A percentile compares a stretch with the other conserved stretches of the same genome.
phyloP scores from a whole-genome alignment of 2,888 invertebrate genomes.

The Callyntrura sp. region DNA sequence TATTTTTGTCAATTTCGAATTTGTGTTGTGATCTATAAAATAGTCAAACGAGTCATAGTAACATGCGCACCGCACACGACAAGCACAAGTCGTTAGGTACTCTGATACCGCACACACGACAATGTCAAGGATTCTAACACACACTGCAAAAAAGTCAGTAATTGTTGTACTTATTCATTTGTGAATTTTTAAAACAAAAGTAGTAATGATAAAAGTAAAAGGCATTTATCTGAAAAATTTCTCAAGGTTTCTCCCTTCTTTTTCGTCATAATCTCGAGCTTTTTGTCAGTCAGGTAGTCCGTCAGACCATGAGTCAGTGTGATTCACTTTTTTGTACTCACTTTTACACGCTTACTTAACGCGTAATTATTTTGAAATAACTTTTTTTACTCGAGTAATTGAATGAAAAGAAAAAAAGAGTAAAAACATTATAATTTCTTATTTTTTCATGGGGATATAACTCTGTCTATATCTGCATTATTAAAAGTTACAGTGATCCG shows the following conservation, averaged over 20 bases:
- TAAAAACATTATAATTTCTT: slow-evolving; percentile 43
- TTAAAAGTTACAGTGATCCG: slow-evolving; percentile 18
- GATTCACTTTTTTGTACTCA: slow-evolving; percentile 9
- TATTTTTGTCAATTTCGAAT: slow-evolving; percentile 42
- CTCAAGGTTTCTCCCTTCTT: slow-evolving; percentile 61
- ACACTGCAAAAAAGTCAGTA: slow-evolving; percentile 5
- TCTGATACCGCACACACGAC: slow-evolving; percentile 1
- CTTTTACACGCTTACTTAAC: slow-evolving; percentile 34
- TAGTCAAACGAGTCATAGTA: slow-evolving; percentile 14
- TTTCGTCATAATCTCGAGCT: not conserved
- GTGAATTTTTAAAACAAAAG: slow-evolving; percentile 15
- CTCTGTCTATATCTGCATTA: not conserved
- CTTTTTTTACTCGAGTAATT: slow-evolving; percentile 41
- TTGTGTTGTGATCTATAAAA: slow-evolving; percentile 43
- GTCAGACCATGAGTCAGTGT: no score
- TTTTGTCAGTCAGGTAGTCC: slow-evolving; percentile 11
- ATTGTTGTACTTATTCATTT: slow-evolving; percentile 20
- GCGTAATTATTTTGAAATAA: not conserved
- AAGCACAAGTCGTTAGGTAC: not conserved
- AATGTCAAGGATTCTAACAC: slow-evolving; percentile 38
- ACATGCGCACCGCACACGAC: no score
- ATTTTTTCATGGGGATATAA: not conserved
- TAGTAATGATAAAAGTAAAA: slow-evolving; percentile 49
- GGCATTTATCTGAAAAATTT: slow-evolving; percentile 1
- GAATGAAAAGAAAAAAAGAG: slow-evolving; percentile 64